A percentile compares a stretch with the other conserved stretches of the same genome.
phyloP scores from a whole-genome alignment of 2,888 invertebrate species.

The Tortricodes alternella region DNA sequence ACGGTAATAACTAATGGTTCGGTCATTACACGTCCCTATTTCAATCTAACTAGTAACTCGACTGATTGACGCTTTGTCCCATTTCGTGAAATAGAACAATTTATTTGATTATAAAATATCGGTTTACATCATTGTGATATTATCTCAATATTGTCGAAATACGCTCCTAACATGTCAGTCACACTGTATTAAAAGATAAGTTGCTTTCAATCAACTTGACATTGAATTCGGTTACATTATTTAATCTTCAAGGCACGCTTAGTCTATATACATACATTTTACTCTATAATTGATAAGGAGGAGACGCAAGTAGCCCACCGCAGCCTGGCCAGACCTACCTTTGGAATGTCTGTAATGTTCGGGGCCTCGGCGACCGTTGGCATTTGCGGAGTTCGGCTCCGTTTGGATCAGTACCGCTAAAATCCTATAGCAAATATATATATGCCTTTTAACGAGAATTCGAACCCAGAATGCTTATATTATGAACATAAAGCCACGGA shows the following conservation, averaged over 20 bases:
- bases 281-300: background rate
- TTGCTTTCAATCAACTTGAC: too few species aligned
- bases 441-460: background rate
- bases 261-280: too few species aligned
- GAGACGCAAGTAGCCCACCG: slow-evolving; percentile 45
- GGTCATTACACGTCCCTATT: slow-evolving; percentile 41
- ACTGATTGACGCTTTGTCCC: slow-evolving; percentile 48
- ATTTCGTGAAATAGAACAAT: background rate
- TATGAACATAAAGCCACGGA: background rate
- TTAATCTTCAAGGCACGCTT: too few species aligned
- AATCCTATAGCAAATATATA: background rate
- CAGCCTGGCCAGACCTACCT: slow-evolving; percentile 53
- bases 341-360: slow-evolving; percentile 59
- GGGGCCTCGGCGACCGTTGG: slow-evolving; percentile 48
- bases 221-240: too few species aligned
- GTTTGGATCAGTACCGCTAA: background rate
- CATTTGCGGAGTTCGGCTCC: slow-evolving; percentile 41
- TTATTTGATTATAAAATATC: background rate
- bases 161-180: too few species aligned
- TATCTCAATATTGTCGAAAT: too few species aligned
- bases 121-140: background rate
- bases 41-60: slow-evolving; percentile 55
- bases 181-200: too few species aligned
- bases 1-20: slow-evolving; percentile 61
- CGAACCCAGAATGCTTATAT: background rate